Percentiles rank a stretch among this genome's conserved stretches.
These are phyloP conservation scores for Phortica okadai DNA, from an alignment of 2,888 invertebrate genomes.

Conservation along the genomic window DNA sequence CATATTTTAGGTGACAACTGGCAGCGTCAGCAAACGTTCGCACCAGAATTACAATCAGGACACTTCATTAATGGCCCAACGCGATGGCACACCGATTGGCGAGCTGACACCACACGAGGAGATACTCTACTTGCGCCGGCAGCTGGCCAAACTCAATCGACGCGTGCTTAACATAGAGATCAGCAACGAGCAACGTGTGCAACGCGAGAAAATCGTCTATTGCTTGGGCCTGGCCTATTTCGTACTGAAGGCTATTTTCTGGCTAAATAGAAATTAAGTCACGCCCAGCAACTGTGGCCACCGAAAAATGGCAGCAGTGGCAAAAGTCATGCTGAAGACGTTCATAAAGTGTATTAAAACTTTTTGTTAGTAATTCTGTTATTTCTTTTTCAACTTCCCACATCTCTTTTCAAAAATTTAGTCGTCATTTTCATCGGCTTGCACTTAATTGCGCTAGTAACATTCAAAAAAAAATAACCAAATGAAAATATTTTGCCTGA, in stretches of 20 bases:
- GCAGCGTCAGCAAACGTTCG: slow-evolving; percentile 70
- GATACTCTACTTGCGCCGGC: slow-evolving; percentile 87
- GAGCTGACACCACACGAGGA: slow-evolving; percentile 87
- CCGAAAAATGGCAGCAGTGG: too few relatives aligned
- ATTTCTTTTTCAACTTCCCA: background rate
- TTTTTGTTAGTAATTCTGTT: too few relatives aligned
- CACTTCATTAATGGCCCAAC: slow-evolving; percentile 71
- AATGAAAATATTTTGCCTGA: background rate
- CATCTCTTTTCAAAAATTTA: background rate
- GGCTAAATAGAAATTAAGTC: slow-evolving; percentile 82
- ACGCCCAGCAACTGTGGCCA: background rate
- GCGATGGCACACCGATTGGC: slow-evolving; percentile 83
- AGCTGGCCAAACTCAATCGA: slow-evolving; percentile 91
- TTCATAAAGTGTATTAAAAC: background rate
- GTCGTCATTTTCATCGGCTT: background rate
- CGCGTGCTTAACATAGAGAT: slow-evolving; percentile 91
- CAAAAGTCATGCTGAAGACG: background rate
- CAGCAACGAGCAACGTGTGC: slow-evolving; percentile 88
- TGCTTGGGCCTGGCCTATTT: slow-evolving; percentile 91
- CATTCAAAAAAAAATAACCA: background rate
- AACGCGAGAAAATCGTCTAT: slow-evolving; percentile 91
- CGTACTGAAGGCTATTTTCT: slow-evolving; percentile 89
- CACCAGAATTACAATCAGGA: slow-evolving; percentile 67
- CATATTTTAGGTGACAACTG: slow-evolving; percentile 63
- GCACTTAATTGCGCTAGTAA: background rate